phyloP scores from a whole-genome alignment of 2,797 vertebrate genomes.

The Ctenopoma kingsleyae region DNA sequence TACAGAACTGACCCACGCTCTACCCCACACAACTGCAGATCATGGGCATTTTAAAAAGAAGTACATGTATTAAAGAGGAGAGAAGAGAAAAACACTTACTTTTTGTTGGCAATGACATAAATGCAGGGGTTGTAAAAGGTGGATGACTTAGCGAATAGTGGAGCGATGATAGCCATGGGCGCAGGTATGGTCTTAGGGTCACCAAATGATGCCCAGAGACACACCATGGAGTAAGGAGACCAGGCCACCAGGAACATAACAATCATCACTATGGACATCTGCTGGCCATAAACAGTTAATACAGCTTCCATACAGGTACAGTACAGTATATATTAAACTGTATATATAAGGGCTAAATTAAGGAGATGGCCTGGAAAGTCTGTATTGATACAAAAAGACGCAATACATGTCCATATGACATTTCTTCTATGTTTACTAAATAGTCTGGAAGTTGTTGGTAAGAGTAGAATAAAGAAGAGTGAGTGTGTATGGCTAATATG shows the following conservation, averaged over 20 bases:
- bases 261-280: slow-evolving; percentile 99
- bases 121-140: slow-evolving; percentile 99
- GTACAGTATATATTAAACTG: too few relatives aligned
- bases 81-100: slow-evolving; percentile 82
- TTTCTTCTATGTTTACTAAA: too few relatives aligned
- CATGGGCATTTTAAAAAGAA: not conserved
- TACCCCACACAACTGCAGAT: too few relatives aligned
- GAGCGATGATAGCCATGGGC: slow-evolving; percentile 94
- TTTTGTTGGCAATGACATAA: slow-evolving; percentile 96
- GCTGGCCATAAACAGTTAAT: slow-evolving; percentile 55
- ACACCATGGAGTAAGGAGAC: slow-evolving; percentile 96
- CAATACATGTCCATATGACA: too few relatives aligned
- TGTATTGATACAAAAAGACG: too few relatives aligned
- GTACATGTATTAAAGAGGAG: not conserved
- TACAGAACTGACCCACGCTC: not conserved
- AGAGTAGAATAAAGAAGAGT: not conserved
- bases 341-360: too few relatives aligned
- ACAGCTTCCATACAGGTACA: not conserved
- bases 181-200: slow-evolving; percentile 92
- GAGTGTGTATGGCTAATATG: not conserved
- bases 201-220: slow-evolving; percentile 96
- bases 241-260: slow-evolving; percentile 96
- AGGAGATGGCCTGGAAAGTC: too few relatives aligned
- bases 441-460: too few relatives aligned
- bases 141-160: slow-evolving; percentile 97